Base-by-base conservation (phyloP, 2,113 vertebrate genomes). In the Cheilinus undulatus region DNA sequence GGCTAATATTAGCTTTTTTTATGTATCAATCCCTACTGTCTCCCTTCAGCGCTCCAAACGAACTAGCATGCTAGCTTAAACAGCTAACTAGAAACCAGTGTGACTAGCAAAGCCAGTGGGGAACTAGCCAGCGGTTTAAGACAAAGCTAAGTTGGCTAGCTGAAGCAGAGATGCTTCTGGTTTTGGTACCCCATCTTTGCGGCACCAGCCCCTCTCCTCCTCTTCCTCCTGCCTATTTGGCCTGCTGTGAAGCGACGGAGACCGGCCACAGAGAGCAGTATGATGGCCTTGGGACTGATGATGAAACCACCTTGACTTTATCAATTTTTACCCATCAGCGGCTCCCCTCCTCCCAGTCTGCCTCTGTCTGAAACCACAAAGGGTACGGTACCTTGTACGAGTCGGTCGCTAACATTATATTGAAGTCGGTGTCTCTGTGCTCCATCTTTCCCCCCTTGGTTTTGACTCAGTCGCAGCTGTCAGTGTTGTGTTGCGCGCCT, bases 331-430 rank as follows among this genome's bases (percentile, higher is more conserved):
- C 45, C 63, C 70, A 58, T 63, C 54, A 65, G 30, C 52, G 50
- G 43, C 42, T 36, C n/a, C 58, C 23, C 53, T n/a, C 58, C 48
- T 4, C 54, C 60, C 22, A 13, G 19, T 15, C 49, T 17, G 24
- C 52, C 64, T 42, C 3, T 23, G 14, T 10, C n/a, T 5, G 20
- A 46, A 5, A 22, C 36, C 53, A 0, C 15, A 8, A 17, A 34
- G 13, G 8, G 43, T n/a, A 59, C 36, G 51, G 57, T 93, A 97
- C 97, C 97, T 98, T 98, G 91, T 98, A 98, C 5, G 97, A 98
- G 51, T 98, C 97, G 20, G 97, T 98, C 54, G 95, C 96, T 52
- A 98, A 73, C 78, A 98, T 80, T 72, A 98, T 95, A 81, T 95
- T 98, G 94, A 98, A 97, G 76, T 95, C 95, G 34, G 86, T 54